Evolutionary conservation across 2,113 vertebrate genomes (phyloP).

Genomic region (Amia ocellicauda): DNA sequence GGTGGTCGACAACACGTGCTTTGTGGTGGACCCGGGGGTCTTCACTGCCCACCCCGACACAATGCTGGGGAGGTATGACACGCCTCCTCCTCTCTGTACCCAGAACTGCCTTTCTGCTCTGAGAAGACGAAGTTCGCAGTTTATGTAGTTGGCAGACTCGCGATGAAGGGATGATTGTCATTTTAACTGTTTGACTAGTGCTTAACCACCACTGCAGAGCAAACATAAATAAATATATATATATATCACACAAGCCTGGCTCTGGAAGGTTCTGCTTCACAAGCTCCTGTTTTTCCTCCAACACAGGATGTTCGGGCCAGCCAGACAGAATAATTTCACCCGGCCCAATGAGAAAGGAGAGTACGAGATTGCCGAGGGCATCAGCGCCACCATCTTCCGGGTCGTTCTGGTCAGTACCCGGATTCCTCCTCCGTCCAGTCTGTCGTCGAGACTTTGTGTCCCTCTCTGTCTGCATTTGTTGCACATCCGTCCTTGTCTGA

Average conservation of each 20-base stretch:
- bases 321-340: slow-evolving; percentile 94
- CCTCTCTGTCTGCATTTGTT: too few species aligned
- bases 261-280: too few species aligned
- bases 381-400: slow-evolving; percentile 93
- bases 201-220: too few species aligned
- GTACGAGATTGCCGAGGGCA: slow-evolving; percentile 94
- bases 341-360: slow-evolving; percentile 97
- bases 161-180: neutral
- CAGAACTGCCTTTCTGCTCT: too few species aligned
- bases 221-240: too few species aligned
- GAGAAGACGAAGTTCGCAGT: too few species aligned
- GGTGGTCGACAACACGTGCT: slow-evolving; percentile 94
- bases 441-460: too few species aligned
- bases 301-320: slow-evolving; percentile 92
- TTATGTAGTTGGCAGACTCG: neutral
- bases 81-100: neutral
- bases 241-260: too few species aligned
- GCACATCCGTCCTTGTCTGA: too few species aligned
- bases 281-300: too few species aligned
- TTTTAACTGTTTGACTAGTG: neutral
- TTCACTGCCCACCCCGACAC: slow-evolving; percentile 97
- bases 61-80: slow-evolving; percentile 92
- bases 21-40: slow-evolving; percentile 93
- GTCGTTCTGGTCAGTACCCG: slow-evolving; percentile 85
- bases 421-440: too few species aligned